Percentiles rank a stretch among this genome's conserved stretches.
These are phyloP conservation scores for Clarias pachynema DNA, from an alignment of 2,797 vertebrate genomes.

Conservation along the genomic window DNA sequence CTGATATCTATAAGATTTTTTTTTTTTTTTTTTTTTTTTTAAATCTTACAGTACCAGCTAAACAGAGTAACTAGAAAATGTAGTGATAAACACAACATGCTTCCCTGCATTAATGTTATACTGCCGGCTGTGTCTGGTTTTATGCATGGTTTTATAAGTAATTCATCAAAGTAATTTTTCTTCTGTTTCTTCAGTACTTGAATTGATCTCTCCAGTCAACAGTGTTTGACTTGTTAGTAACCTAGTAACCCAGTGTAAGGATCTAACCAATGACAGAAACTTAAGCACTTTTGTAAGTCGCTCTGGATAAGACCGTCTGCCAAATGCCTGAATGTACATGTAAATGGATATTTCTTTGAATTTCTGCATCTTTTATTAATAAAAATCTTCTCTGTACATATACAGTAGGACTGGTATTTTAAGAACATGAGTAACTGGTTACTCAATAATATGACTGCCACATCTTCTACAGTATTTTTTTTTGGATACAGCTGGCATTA, in stretches of 20 bases:
- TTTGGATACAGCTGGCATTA: neutral
- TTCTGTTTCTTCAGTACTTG: no score
- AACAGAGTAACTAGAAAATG: neutral
- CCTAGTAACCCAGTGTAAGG: no score
- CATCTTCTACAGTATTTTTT: neutral
- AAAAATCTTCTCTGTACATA: neutral
- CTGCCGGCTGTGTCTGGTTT: neutral
- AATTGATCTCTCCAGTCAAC: no score
- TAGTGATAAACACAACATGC: neutral
- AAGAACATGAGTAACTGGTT: neutral
- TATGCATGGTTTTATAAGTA: neutral
- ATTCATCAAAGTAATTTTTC: neutral
- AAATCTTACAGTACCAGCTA: neutral
- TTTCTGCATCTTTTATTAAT: neutral
- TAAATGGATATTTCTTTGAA: neutral
- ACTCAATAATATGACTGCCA: neutral
- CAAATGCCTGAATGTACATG: no score
- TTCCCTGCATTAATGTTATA: neutral
- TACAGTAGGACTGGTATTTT: neutral
- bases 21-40: neutral
- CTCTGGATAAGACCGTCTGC: no score
- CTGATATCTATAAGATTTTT: neutral
- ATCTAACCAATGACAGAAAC: no score
- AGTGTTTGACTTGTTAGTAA: no score
- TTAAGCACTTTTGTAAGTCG: no score